Base-by-base conservation (phyloP, 2,797 vertebrate genomes). In the Channallabes apus region DNA sequence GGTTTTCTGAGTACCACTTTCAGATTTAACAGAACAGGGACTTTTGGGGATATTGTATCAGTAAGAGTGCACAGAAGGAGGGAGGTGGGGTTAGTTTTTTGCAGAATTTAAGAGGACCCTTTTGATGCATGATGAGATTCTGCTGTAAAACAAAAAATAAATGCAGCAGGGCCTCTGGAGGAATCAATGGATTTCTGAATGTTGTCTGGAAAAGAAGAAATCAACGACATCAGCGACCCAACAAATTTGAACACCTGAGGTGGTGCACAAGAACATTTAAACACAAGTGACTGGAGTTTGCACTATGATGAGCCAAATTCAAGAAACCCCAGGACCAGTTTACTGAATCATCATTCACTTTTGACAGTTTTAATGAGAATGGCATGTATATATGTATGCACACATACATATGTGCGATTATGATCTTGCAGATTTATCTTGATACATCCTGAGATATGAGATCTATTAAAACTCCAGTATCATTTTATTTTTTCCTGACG, bases 381-480 rank as follows among this genome's bases (percentile, higher is more conserved):
- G 89, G 89, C 86, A 83, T 87, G 91, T 89, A 91, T 90, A 89
- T 91, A 89, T 92, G 79, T 84, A 76, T 83, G 67, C 29, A 75
- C 80, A 73, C 56, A 38, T 90, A 91, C 90, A 89, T 90, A 85
- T 83, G 80, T 83, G 86, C 90, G 86, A 86, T 68, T 72, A 72
- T 24, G 88, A 87, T 88, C 87, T 84, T 90, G 72, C 86, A 83
- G 85, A 88, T 85, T 91, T 85, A 91, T 89, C 87, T 80, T 93
- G 87, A 90, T 91, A 54, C 20, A 59, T n/a, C 73, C 91, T 87
- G 85, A 88, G 88, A 87, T 89, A 90, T 88, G 86, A 88, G 90
- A 91, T 88, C 91, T 90, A 94, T 93, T 93, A 93, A 94, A 94
- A 89, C 88, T 87, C 89, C 91, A 78, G 89, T 84, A 88, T 93